phyloP scores from a whole-genome alignment of 64 coral and sea anemone species.

The Astreopora myriophthalma region DNA sequence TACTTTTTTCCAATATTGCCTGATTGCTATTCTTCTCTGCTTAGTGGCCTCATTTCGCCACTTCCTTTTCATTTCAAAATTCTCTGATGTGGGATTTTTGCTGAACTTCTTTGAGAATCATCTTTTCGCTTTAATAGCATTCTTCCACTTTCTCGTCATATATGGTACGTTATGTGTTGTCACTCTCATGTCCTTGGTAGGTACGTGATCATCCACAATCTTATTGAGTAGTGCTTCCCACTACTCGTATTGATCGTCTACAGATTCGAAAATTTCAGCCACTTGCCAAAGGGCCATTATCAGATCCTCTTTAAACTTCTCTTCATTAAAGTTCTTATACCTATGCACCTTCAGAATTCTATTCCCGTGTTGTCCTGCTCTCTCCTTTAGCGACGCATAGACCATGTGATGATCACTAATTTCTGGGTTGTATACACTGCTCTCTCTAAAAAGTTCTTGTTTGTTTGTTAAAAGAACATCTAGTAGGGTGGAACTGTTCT shows the following conservation, averaged over 20 bases:
- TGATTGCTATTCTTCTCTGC: neutral
- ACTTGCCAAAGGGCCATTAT: neutral
- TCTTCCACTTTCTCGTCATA: neutral
- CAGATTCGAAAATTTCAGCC: neutral
- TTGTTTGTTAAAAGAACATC: conserved; percentile 22
- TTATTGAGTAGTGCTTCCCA: neutral
- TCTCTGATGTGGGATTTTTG: conserved; percentile 46
- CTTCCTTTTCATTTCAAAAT: conserved; percentile 15
- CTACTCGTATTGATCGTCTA: neutral
- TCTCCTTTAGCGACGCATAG: conserved; percentile 17
- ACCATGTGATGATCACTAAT: conserved; percentile 37
- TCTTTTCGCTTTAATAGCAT: conserved; percentile 43
- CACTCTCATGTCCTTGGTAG: conserved; percentile 1
- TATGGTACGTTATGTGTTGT: neutral
- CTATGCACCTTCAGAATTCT: neutral
- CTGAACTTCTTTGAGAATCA: conserved; percentile 32
- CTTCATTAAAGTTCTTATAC: conserved; percentile 9
- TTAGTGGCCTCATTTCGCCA: neutral
- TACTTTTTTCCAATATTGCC: neutral
- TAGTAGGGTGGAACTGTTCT: neutral
- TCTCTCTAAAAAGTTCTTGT: conserved; percentile 43
- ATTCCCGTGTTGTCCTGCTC: neutral
- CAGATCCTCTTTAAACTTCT: neutral
- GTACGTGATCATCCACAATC: neutral
- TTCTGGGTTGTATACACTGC: neutral